Evolutionary conservation across 2,113 vertebrate species (phyloP).

Genomic region (Microcebus griseorufus): DNA sequence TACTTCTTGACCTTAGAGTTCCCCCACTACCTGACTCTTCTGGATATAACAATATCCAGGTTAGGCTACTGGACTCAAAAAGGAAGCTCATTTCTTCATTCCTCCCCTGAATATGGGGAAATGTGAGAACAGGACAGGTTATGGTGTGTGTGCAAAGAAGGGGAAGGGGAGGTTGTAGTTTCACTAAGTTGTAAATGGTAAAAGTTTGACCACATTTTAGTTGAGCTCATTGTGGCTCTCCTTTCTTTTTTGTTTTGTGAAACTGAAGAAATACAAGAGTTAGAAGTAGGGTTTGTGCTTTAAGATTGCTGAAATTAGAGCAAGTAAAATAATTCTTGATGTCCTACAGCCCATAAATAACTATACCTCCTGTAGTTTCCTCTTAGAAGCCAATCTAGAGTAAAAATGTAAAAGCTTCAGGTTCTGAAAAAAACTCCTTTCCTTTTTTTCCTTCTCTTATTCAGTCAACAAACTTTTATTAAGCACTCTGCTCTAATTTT

Average conservation of each 20-base stretch:
- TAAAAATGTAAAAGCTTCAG: background rate
- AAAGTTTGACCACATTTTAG: background rate
- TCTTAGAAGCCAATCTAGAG: constrained; percentile 13
- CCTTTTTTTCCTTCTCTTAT: background rate
- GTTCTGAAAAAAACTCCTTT: background rate
- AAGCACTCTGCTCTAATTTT: background rate
- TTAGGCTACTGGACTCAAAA: background rate
- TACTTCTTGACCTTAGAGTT: background rate
- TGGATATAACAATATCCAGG: background rate
- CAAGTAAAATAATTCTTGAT: constrained; percentile 32
- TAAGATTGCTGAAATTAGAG: constrained; percentile 27
- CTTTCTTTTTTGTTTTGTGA: background rate
- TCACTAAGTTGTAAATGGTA: background rate
- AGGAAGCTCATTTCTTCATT: background rate
- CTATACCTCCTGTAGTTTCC: background rate
- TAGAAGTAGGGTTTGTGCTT: background rate
- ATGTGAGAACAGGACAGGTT: background rate
- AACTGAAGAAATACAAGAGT: background rate
- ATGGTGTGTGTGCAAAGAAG: background rate
- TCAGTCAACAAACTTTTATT: background rate
- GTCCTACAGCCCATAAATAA: background rate
- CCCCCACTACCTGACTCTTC: background rate
- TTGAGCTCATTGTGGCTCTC: background rate
- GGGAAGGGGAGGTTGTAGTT: background rate
- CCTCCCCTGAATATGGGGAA: background rate